Base-by-base conservation (phyloP, 2,797 vertebrate genomes). In the Chelonia mydas region DNA sequence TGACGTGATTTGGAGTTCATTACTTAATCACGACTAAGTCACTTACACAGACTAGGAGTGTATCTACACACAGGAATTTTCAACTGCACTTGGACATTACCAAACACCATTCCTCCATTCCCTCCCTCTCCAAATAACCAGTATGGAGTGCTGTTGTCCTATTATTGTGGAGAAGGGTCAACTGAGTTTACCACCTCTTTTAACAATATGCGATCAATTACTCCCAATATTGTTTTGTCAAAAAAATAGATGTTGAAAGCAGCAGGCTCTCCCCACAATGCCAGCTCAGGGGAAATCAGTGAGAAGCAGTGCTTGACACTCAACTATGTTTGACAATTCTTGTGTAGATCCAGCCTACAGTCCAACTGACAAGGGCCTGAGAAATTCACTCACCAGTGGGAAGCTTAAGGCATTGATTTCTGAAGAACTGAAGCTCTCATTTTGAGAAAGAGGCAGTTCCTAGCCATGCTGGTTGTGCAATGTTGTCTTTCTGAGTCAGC, bases 61-160 rank as follows among this genome's bases (percentile, higher is more conserved):
- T 8, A 65, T 65, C 61, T 37, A 21, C 65, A 28, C 27, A 57
- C 55, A 57, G 27, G 55, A 57, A 93, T 83, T 80, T 87, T 87
- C 53, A 94, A 93, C 88, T 77, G 84, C 77, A 96, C 92, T 84
- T 92, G 83, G 84, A 84, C 31, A 95, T 86, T 91, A 91, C 1
- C 16, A 94, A 27, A 51, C 81, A 96, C 65, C 93, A 90, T 78
- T 78, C 28, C 74, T 89, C 84, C 41, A 86, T 95, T 28, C 21
- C 37, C 65, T 41, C 10, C 37, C 17, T 10, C 37, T 41, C 65
- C 19, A 10, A 33, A n/a, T n/a, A 72, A 41, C 10, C 10, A 23
- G 19, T 41, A 23, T 41, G 9, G 21, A 72, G 57, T 61, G 21
- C 65, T 72, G n/a, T 37, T 72, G 21, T 23, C 33, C 65, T 72